Evolutionary conservation across 2,797 vertebrate species (phyloP).

Genomic region (Rhyacichthys aspro): DNA sequence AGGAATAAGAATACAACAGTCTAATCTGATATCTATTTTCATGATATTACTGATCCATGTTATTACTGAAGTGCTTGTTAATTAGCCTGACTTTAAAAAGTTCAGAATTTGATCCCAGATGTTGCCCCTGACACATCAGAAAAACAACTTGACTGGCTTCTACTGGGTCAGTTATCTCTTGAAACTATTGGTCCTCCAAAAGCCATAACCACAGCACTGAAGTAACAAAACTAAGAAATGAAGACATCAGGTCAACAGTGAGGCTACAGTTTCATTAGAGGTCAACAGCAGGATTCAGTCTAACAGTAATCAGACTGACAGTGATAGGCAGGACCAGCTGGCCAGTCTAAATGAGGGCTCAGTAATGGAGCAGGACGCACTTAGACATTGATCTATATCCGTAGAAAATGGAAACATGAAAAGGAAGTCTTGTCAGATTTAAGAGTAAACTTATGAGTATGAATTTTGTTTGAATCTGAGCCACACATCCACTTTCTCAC

Average conservation of each 20-base stretch:
- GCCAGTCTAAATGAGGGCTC: conserved; percentile 28
- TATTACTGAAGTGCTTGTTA: not conserved
- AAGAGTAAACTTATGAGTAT: conserved; percentile 43
- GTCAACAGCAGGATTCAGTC: conserved; percentile 47
- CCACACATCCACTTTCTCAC: conserved; percentile 62
- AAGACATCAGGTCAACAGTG: conserved; percentile 41
- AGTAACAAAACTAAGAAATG: conserved; percentile 17
- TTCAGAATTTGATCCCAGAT: not conserved
- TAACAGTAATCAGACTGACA: conserved; percentile 29
- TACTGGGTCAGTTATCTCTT: not conserved
- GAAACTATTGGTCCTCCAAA: not conserved
- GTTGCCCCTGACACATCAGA: not conserved
- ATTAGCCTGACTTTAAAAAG: not conserved
- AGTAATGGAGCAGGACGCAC: conserved; percentile 45
- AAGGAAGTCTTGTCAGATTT: conserved; percentile 56
- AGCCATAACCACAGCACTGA: conserved; percentile 4
- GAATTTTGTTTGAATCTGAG: conserved; percentile 54
- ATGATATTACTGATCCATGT: no score
- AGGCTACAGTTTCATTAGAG: conserved; percentile 39
- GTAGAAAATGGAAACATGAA: conserved; percentile 38
- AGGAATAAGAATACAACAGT: not conserved
- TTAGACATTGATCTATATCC: conserved; percentile 30
- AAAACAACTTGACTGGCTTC: no score
- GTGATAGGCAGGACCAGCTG: conserved; percentile 61
- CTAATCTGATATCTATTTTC: not conserved